Evolutionary conservation across 1,140 invertebrate genomes (phyloP), one percentile per base, ranked within the genome.

Genomic region (Eupristina koningsbergeri): DNA sequence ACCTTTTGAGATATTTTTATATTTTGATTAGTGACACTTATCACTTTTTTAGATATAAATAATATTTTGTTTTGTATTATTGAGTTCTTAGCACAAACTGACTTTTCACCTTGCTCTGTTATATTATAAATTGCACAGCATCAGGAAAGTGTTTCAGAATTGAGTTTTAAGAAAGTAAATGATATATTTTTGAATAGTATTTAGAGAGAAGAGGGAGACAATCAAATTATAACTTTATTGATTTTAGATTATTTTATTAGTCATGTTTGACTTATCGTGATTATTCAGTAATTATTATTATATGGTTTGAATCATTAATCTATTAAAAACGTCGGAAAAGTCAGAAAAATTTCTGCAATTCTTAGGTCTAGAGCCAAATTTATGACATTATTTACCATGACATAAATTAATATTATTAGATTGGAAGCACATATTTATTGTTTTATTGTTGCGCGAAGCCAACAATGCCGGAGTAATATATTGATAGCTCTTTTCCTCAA

Each of bases 391-490:
- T 26, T 58, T 45, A 73, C 69, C 69, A 45, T 6, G 47, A 45
- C 45, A 75, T 47, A 47, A 79, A 63, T 67, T 47, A 45, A 22
- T 26, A 29, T 53, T 29, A 47, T 64, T 79, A 22, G 47, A 34
- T 5, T 3, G 0, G 0, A 19, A n/a, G 15, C 31, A 31, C 41
- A 34, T 0, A 13, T 17, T 22, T 73, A 63, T 74, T 74, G 0
- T 64, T 83, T 83, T 77, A 69, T 53, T 64, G 73, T 45, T 58
- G 17, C 64, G 80, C 80, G 50, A 74, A 61, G 45, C 31, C 76
- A 75, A 79, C 73, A 79, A 71, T 47, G 47, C 50, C 61, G 26
- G 45, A 11, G n/a, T 73, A 75, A 83, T 83, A 69, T 76, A 77
- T 77, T 50, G 31, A 17, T 22, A 22, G 0, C 63, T 53, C n/a